A percentile compares a stretch with the other conserved stretches of the same genome.
Conservation (phyloP, 2,888 invertebrate genomes). For the Buathra laborator region DNA sequence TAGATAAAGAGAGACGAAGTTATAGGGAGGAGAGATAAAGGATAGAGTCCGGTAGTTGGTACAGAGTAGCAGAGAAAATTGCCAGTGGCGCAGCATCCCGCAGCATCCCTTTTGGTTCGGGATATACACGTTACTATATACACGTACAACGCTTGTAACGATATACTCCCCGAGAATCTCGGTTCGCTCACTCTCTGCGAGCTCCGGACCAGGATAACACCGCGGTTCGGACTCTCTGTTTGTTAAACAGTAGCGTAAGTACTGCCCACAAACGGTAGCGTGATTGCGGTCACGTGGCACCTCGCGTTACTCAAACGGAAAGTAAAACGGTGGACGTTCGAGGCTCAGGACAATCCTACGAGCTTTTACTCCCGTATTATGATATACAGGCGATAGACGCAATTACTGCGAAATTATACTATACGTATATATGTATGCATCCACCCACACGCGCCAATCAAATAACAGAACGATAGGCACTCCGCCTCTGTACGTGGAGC, state of each 20-base stretch:
- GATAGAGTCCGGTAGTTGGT: not conserved
- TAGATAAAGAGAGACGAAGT: slow-evolving; percentile 29
- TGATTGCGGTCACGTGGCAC: slow-evolving; percentile 85
- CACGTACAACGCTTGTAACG: not conserved
- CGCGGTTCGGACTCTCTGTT: slow-evolving; percentile 70
- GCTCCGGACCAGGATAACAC: slow-evolving; percentile 31
- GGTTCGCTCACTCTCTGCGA: not conserved
- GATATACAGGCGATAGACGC: slow-evolving; percentile 33
- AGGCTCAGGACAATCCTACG: slow-evolving; percentile 46
- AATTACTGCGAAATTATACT: slow-evolving; percentile 35
- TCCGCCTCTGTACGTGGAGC: slow-evolving; percentile 43
- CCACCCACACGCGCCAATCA: slow-evolving; percentile 58
- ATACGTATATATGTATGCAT: slow-evolving; percentile 42
- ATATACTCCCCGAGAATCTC: not conserved
- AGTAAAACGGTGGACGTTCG: slow-evolving; percentile 80
- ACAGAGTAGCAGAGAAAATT: slow-evolving; percentile 42
- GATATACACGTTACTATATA: not conserved
- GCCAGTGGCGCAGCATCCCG: slow-evolving; percentile 43
- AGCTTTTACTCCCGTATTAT: not conserved
- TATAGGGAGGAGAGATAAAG: not conserved
- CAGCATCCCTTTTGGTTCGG: slow-evolving; percentile 26
- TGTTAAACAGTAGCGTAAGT: slow-evolving; percentile 82
- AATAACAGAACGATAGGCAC: slow-evolving; percentile 60
- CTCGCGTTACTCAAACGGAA: slow-evolving; percentile 81
- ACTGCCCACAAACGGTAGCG: slow-evolving; percentile 80